Base-by-base conservation (phyloP, 2,888 invertebrate species). In the Hololepta plana region DNA sequence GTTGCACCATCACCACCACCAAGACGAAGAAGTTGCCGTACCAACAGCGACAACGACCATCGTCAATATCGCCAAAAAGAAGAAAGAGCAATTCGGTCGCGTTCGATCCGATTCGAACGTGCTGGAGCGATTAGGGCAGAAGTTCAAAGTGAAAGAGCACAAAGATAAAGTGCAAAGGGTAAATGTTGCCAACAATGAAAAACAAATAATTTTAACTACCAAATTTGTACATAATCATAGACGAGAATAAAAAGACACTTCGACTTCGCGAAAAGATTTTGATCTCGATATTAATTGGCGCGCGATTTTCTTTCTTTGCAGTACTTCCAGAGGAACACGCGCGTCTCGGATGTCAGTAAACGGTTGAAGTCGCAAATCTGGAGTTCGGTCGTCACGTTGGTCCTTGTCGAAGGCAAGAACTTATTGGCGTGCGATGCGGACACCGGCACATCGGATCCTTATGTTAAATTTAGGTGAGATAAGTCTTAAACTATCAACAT, bases 331-430 rank as follows among this genome's bases (percentile, higher is more conserved):
- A 72, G 72, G 46, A 79, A 73, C 46, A 72, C 72, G 34, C 67
- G 75, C 47, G 54, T 79, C 35, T 72, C 73, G 20, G 85, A 87
- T 46, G 75, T 80, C 29, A 82, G 80, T 47, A 73, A 76, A 47
- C 63, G 79, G 32, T 58, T 88, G 27, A 93, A 91, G 55, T 87
- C 82, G 14, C 93, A 95, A 58, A 85, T 91, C 49, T 96, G 95
- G 95, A 88, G 84, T 49, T 87, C 88, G 3, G 88, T 93, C 30
- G 91, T 98, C 17, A 96, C 93, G 32, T 84, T 96, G 40, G 79
- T 95, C n/a, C 62, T 98, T 36, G 85, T 96, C 12, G 93, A 96
- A 55, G 95, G 90, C 7, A 84, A 76, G 57, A 81, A 88, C 49
- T 66, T 96, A 30, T 68, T 79, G 2, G 72, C 81, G 1, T 79